Conservation (phyloP, 1,140 invertebrate species). For the Papilio polyxenes region DNA sequence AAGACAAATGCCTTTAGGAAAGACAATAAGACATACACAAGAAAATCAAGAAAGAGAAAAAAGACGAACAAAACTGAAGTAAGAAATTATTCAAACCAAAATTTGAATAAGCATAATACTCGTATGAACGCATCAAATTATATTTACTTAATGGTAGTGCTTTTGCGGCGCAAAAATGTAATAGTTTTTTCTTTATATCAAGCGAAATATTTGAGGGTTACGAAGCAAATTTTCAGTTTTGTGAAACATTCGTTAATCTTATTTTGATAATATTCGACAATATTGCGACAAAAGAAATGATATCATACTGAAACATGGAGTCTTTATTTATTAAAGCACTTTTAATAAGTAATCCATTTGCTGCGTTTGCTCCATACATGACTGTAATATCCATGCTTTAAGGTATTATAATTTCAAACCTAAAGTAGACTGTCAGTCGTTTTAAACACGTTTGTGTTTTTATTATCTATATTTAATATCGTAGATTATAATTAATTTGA, state of each 20-base stretch:
- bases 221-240: no score
- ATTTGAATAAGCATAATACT: no score
- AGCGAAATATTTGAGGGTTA: not conserved
- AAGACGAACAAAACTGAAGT: not conserved
- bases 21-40: not conserved
- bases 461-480: no score
- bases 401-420: no score
- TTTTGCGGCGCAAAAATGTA: not conserved
- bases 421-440: no score
- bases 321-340: not conserved
- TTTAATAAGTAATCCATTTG: not conserved
- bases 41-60: not conserved
- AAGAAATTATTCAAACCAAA: not conserved
- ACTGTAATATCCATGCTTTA: no score
- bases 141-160: conserved; percentile 8
- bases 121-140: not conserved
- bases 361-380: not conserved
- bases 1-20: not conserved
- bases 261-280: not conserved
- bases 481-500: no score
- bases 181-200: not conserved
- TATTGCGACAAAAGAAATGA: not conserved
- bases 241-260: not conserved
- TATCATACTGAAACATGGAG: not conserved
- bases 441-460: no score